Conservation (phyloP, 2,113 vertebrate species). For the Laticauda laticaudata region DNA sequence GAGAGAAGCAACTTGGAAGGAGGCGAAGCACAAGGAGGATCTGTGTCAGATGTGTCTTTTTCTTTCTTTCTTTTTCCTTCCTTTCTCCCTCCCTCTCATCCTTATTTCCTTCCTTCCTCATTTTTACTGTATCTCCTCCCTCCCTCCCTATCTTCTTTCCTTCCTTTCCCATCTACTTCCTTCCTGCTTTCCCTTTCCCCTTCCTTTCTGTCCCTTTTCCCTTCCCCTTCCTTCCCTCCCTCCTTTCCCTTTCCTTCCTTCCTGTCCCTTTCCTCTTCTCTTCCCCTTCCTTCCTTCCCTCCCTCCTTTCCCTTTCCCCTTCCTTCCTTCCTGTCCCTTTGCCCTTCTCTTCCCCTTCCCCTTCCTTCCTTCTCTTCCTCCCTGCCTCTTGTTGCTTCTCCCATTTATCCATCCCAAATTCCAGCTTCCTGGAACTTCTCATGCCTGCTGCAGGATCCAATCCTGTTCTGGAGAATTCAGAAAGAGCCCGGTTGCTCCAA, state of each 20-base stretch:
- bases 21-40: slow-evolving; percentile 20
- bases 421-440: neutral
- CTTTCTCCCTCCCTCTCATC: too few relatives aligned
- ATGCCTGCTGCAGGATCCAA: neutral
- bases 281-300: too few relatives aligned
- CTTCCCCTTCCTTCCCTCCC: neutral
- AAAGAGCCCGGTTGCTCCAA: slow-evolving; percentile 53
- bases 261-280: too few relatives aligned
- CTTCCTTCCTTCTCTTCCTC: too few relatives aligned
- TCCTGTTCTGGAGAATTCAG: neutral
- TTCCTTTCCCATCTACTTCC: neutral
- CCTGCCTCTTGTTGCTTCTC: neutral
- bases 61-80: neutral
- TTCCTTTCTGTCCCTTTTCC: neutral
- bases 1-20: neutral
- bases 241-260: too few relatives aligned
- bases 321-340: too few relatives aligned
- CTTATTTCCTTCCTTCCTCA: neutral
- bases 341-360: too few relatives aligned
- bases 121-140: too few relatives aligned
- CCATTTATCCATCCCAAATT: neutral
- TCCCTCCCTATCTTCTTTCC: too few relatives aligned
- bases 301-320: too few relatives aligned
- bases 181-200: too few relatives aligned
- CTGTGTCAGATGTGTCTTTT: neutral